Percentiles rank a stretch among this genome's conserved stretches.
These are phyloP conservation scores for Lepetodrilus schrolli DNA, from an alignment of 2,888 invertebrate species.

Conservation along the genomic window DNA sequence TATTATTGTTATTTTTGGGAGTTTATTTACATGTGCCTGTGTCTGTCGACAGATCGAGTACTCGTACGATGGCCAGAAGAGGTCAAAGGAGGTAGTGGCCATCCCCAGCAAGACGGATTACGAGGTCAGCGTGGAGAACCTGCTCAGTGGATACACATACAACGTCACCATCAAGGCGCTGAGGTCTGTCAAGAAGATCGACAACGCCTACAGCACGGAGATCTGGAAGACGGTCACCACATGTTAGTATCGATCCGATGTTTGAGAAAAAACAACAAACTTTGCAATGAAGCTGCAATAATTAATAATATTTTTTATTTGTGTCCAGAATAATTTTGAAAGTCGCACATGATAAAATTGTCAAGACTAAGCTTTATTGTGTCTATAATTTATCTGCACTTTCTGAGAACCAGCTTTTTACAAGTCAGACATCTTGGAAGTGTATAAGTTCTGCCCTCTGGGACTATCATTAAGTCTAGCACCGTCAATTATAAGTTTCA, in stretches of 20 bases:
- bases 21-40: no score
- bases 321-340: neutral
- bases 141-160: conserved; percentile 56
- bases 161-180: conserved; percentile 48
- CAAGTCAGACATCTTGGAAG: no score
- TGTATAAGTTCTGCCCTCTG: no score
- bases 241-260: conserved; percentile 41
- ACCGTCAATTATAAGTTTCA: no score
- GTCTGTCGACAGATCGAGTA: conserved; percentile 34
- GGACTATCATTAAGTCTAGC: no score
- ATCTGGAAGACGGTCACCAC: conserved; percentile 41
- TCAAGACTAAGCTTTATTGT: no score
- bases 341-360: no score
- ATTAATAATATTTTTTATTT: no score
- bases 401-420: no score
- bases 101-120: neutral
- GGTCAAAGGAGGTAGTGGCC: neutral
- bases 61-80: conserved; percentile 17
- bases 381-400: no score
- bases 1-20: no score
- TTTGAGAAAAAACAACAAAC: neutral
- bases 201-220: conserved; percentile 40
- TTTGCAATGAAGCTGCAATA: neutral
- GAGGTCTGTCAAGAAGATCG: conserved; percentile 44
- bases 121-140: conserved; percentile 8